These are phyloP conservation scores for Vandiemenella viatica DNA, from an alignment of 2,888 invertebrate genomes.

Conservation along the genomic window DNA sequence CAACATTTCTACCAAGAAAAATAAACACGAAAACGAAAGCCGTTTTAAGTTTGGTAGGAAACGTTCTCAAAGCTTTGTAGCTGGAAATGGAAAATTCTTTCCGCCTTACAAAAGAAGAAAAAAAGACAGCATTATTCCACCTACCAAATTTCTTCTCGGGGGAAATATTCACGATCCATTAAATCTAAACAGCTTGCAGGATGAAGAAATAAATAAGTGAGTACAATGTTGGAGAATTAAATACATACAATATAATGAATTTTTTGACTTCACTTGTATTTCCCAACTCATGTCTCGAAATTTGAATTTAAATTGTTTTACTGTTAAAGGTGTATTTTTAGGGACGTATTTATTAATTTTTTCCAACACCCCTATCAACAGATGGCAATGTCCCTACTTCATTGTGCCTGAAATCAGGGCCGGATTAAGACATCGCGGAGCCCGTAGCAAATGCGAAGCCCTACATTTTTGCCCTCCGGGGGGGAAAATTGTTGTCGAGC, in stretches of 20 bases:
- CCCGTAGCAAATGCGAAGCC: too few relatives aligned
- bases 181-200: slow-evolving; percentile 77
- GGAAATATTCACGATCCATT: slow-evolving; percentile 92
- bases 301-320: too few relatives aligned
- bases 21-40: slow-evolving; percentile 28
- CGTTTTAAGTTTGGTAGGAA: slow-evolving; percentile 35
- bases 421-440: too few relatives aligned
- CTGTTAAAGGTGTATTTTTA: too few relatives aligned
- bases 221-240: slow-evolving; percentile 1
- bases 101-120: slow-evolving; percentile 58
- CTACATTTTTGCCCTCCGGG: too few relatives aligned
- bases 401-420: too few relatives aligned
- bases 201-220: slow-evolving; percentile 25
- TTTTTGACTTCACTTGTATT: too few relatives aligned
- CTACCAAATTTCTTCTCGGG: slow-evolving; percentile 84
- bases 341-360: too few relatives aligned
- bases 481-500: too few relatives aligned
- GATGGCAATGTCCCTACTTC: too few relatives aligned
- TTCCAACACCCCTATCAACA: too few relatives aligned
- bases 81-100: slow-evolving; percentile 51
- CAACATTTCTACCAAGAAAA: slow-evolving; percentile 20
- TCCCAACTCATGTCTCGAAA: too few relatives aligned
- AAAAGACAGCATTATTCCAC: slow-evolving; percentile 57
- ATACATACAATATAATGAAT: background rate
- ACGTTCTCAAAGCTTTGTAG: slow-evolving; percentile 50